A percentile compares a stretch with the other conserved stretches of the same genome.
Conservation (phyloP, 2,113 vertebrate species). For the Gallinago undulata region DNA sequence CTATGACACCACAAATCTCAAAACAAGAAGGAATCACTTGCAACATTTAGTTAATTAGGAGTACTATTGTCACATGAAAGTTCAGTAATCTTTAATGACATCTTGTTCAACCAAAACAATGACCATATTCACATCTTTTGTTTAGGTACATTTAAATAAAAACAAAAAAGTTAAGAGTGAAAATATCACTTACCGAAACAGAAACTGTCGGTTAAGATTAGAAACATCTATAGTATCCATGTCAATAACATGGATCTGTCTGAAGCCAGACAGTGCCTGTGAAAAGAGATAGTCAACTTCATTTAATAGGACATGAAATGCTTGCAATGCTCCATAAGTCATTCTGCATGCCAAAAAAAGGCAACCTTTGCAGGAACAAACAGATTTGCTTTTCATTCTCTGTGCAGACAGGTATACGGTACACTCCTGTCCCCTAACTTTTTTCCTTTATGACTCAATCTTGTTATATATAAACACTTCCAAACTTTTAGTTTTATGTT, state of each 20-base stretch:
- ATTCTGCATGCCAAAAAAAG: background rate
- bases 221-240: constrained; percentile 98
- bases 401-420: background rate
- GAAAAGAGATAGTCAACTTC: constrained; percentile 28
- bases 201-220: constrained; percentile 96
- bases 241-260: constrained; percentile 95
- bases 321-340: background rate
- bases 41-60: background rate
- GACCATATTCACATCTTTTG: background rate
- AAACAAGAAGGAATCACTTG: background rate
- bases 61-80: background rate
- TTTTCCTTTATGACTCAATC: background rate
- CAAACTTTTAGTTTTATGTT: background rate
- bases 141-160: background rate
- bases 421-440: accelerated
- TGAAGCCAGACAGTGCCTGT: constrained; percentile 93
- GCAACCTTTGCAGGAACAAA: background rate
- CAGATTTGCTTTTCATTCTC: background rate
- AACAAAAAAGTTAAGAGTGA: accelerated
- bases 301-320: background rate
- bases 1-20: background rate
- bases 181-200: constrained; percentile 87
- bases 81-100: background rate
- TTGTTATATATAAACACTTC: background rate
- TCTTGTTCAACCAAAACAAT: background rate